Conservation (phyloP, 1,140 invertebrate genomes). For the Argopecten irradians region DNA sequence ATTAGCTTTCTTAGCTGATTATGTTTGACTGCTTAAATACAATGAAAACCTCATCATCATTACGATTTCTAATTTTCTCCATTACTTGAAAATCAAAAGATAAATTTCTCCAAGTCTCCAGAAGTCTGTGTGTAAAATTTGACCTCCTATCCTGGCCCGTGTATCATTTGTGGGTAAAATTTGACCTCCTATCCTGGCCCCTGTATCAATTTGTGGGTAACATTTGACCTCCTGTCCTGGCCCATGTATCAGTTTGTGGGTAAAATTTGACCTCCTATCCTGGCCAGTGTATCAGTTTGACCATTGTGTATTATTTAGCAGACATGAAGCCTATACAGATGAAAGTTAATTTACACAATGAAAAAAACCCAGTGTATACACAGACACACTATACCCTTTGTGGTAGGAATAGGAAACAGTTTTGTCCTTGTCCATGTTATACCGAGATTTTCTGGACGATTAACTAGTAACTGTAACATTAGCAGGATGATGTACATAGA, state of each 20-base stretch:
- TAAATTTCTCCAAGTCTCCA: background rate
- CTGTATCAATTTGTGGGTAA: too few relatives aligned
- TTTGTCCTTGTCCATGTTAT: background rate
- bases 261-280: background rate
- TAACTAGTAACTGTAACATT: background rate
- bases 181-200: too few relatives aligned
- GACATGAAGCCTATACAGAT: background rate
- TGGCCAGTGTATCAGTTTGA: background rate
- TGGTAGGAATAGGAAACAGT: background rate
- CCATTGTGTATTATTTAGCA: background rate
- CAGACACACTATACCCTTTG: background rate
- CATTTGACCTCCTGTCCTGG: background rate
- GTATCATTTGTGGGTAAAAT: too few relatives aligned
- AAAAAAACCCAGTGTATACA: background rate
- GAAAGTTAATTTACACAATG: constrained; percentile 1
- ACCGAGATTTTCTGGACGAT: background rate
- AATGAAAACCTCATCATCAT: background rate
- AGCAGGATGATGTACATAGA: background rate
- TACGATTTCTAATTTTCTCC: background rate
- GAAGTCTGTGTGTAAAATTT: background rate
- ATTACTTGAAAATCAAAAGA: background rate
- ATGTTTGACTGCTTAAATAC: background rate
- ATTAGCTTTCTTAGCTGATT: background rate
- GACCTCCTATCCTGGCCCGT: too few relatives aligned
- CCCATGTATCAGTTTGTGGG: background rate